Percentiles rank a stretch among this genome's conserved stretches.
phyloP scores from a whole-genome alignment of 2,888 invertebrate genomes.

The Drosophila mulleri region DNA sequence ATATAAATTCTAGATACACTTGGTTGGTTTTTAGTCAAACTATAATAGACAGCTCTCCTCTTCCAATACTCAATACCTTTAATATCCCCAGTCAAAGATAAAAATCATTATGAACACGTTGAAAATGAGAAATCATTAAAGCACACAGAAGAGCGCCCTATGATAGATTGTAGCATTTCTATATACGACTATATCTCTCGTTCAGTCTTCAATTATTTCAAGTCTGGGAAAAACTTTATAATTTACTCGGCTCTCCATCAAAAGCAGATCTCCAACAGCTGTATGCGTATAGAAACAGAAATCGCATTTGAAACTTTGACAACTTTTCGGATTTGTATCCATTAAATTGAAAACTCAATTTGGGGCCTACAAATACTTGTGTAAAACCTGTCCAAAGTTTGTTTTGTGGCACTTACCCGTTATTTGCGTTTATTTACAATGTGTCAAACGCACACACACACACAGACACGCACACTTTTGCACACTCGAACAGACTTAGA shows the following conservation, averaged over 20 bases:
- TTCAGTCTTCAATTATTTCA: background rate
- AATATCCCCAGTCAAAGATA: too few species aligned
- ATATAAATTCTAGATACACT: too few species aligned
- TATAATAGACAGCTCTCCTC: too few species aligned
- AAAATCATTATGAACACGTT: too few species aligned
- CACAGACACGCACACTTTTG: background rate
- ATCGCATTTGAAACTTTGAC: background rate
- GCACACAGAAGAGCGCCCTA: too few species aligned
- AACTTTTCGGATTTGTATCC: background rate
- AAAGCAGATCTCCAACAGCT: background rate
- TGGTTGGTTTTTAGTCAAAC: too few species aligned
- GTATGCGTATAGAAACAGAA: background rate
- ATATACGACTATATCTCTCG: background rate
- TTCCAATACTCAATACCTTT: too few species aligned
- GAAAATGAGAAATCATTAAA: too few species aligned
- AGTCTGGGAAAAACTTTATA: background rate
- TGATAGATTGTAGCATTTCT: too few species aligned
- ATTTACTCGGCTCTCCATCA: background rate
- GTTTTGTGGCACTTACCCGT: conserved; percentile 43
- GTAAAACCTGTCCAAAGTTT: background rate
- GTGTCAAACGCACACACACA: conserved; percentile 21
- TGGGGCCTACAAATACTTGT: conserved; percentile 3
- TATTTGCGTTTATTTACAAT: conserved; percentile 26
- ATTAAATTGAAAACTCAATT: conserved; percentile 21
- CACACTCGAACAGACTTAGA: background rate